Percentiles rank a stretch among this genome's conserved stretches.
phyloP scores from a whole-genome alignment of 2,888 invertebrate species.

The Diplolepis rosae region DNA sequence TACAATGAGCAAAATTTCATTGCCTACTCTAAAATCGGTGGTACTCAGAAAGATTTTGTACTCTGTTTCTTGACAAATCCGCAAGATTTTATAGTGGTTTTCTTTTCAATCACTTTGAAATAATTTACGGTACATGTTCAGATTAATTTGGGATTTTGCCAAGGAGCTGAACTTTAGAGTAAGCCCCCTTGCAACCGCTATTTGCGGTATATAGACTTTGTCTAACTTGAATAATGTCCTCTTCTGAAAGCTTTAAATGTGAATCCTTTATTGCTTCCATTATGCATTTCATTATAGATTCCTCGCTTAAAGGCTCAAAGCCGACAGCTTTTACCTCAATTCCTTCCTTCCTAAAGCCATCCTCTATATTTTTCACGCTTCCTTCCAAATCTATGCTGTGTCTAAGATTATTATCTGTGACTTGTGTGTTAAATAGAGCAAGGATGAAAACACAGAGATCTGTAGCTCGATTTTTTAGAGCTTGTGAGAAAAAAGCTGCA shows the following conservation, averaged over 20 bases:
- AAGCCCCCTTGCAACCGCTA: conserved; percentile 68
- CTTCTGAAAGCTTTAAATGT: conserved; percentile 49
- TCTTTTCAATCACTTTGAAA: too few species aligned
- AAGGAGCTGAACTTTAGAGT: conserved; percentile 62
- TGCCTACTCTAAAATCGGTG: not conserved
- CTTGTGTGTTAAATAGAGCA: conserved; percentile 61
- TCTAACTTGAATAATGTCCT: conserved; percentile 54
- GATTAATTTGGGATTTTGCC: conserved; percentile 6
- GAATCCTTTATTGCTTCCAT: conserved; percentile 53
- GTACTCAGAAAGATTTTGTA: not conserved
- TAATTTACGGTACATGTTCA: not conserved
- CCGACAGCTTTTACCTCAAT: conserved; percentile 50
- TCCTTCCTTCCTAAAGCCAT: conserved; percentile 41
- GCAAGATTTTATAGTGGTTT: not conserved
- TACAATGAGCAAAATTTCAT: not conserved
- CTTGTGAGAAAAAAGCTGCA: conserved; percentile 47
- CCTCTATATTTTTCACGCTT: conserved; percentile 47
- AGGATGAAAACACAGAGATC: conserved; percentile 57
- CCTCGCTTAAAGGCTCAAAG: conserved; percentile 54
- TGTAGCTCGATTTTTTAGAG: conserved; percentile 41
- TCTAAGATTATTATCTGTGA: conserved; percentile 45
- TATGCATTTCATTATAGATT: conserved; percentile 61
- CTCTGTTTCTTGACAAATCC: not conserved
- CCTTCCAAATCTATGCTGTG: conserved; percentile 49
- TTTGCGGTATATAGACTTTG: conserved; percentile 51